Conservation (phyloP, 64 coral and sea anemone species). For the Actinia equina region DNA sequence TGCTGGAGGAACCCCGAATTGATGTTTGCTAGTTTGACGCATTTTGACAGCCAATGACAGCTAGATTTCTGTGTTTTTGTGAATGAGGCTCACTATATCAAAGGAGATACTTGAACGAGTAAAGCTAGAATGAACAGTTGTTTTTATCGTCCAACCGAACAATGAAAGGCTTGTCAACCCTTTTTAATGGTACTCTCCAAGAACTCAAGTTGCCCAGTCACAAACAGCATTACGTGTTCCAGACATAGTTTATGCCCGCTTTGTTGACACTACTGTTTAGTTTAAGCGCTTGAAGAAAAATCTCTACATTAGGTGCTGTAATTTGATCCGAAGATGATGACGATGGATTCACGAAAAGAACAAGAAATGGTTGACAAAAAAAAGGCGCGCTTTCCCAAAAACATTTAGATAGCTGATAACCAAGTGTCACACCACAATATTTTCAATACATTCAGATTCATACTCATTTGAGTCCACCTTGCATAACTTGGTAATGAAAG, state of each 20-base stretch:
- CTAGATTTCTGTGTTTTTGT: neutral
- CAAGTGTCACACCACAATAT: neutral
- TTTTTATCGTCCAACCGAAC: neutral
- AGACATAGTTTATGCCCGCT: slow-evolving; percentile 3
- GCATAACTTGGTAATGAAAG: neutral
- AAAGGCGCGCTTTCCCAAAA: slow-evolving; percentile 8
- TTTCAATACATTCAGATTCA: neutral
- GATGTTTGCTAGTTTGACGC: neutral
- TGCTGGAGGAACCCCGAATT: neutral
- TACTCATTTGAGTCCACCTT: neutral
- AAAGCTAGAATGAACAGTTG: slow-evolving; percentile 9
- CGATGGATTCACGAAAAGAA: neutral
- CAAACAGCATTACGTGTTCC: neutral
- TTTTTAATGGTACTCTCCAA: slow-evolving; percentile 9
- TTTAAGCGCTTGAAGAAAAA: slow-evolving; percentile 3
- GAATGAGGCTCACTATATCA: neutral
- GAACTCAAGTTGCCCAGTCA: neutral
- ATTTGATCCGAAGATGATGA: neutral
- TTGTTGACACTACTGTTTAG: slow-evolving; percentile 7
- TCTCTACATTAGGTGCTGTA: neutral
- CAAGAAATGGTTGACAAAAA: neutral
- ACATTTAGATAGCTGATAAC: neutral
- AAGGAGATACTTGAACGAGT: neutral
- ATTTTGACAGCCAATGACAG: neutral
- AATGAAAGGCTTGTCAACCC: neutral